Evolutionary conservation across 2,797 vertebrate species (phyloP), one percentile per base, ranked within the genome.

Genomic region (Syngnathus acus): DNA sequence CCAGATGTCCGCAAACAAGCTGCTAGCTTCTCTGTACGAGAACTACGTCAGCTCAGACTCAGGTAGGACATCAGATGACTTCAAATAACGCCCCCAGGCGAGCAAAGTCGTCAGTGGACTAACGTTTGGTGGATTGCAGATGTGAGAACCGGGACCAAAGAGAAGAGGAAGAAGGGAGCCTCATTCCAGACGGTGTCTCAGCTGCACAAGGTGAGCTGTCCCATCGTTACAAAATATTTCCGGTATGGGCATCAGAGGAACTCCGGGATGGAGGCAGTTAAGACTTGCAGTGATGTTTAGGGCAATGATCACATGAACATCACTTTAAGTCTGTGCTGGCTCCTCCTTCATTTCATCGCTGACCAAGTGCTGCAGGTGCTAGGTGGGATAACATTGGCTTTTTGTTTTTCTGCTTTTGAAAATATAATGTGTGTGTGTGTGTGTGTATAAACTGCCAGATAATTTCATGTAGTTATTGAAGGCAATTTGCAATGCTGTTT

Each of bases 261-360:
- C 65, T 40, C 67, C 55, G 87, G 92, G 90, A 90, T 62, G 89
- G 94, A 88, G 87, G 89, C 90, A 82, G 95, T 98, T 98, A 98
- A 98, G 95, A 98, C 95, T 98, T 98, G 95, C 94, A 98, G 95
- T 98, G 95, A 98, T 97, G 95, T 98, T 97, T 97, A 96, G 94
- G 91, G 93, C 89, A 93, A 90, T 91, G 92, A 92, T 92, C 90
- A 93, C 91, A 95, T 98, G 94, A 98, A 98, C 96, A 98, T 98
- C 96, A 98, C 96, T 96, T 95, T 96, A 97, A 98, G 96, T 98
- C 96, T 98, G 95, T 96, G 94, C 96, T 97, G 90, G 90, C 91
- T 96, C 94, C 90, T 83, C 87, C 89, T 90, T 87, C 85, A 73
- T 72, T 67, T 32, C 66, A 61, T 69, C 65, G 62, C 39, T 2